A percentile compares a stretch with the other conserved stretches of the same genome.
phyloP scores from a whole-genome alignment of 1,140 invertebrate genomes.

The Drosophila repleta region DNA sequence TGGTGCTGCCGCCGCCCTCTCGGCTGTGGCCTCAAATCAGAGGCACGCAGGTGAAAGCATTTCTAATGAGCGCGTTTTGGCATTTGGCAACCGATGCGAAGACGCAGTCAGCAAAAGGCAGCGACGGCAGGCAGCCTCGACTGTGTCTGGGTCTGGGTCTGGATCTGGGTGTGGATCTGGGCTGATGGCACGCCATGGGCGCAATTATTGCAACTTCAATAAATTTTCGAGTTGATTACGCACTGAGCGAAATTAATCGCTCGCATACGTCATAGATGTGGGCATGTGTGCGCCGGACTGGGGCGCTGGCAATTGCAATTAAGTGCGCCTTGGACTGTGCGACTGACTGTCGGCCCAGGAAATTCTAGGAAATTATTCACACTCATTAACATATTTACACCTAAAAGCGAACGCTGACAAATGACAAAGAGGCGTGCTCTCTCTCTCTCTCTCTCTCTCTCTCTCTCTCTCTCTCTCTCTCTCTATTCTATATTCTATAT shows the following conservation, averaged over 20 bases:
- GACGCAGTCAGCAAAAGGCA: not conserved
- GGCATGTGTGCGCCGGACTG: slow-evolving; percentile 33
- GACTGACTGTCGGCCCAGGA: slow-evolving; percentile 21
- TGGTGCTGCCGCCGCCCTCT: not conserved
- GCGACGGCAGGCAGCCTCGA: too few species aligned
- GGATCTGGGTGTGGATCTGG: too few species aligned
- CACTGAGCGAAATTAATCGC: slow-evolving; percentile 78
- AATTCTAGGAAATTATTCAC: slow-evolving; percentile 77
- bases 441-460: not conserved
- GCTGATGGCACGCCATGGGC: slow-evolving; percentile 40
- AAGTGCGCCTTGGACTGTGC: slow-evolving; percentile 51
- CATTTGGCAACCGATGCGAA: slow-evolving; percentile 26
- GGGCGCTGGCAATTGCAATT: slow-evolving; percentile 64
- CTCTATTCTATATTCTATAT: too few species aligned
- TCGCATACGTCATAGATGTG: slow-evolving; percentile 72
- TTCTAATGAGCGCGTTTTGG: slow-evolving; percentile 72
- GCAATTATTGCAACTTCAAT: slow-evolving; percentile 81
- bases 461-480: not conserved
- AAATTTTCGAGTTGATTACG: slow-evolving; percentile 80
- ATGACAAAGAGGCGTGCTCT: slow-evolving; percentile 65
- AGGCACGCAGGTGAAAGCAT: slow-evolving; percentile 66
- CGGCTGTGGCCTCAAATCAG: slow-evolving; percentile 62
- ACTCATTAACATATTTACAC: slow-evolving; percentile 82
- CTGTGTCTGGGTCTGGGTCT: too few species aligned
- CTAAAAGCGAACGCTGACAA: slow-evolving; percentile 76